Evolutionary conservation across 2,888 invertebrate genomes (phyloP).

Genomic region (Parochlus steinenii): DNA sequence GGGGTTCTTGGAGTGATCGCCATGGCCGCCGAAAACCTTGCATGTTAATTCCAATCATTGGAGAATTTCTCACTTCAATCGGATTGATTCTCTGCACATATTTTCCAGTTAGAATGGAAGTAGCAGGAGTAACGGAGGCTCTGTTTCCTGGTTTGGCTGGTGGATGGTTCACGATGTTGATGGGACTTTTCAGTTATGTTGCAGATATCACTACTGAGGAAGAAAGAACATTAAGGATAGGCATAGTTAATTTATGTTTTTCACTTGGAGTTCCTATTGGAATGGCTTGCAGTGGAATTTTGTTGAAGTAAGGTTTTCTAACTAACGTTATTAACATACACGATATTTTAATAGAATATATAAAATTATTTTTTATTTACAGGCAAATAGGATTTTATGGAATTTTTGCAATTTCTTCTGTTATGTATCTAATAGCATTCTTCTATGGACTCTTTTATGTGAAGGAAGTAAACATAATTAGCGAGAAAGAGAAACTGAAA

Average conservation of each 20-base stretch:
- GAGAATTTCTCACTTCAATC: constrained; percentile 34
- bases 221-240: constrained; percentile 42
- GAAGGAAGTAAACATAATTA: constrained; percentile 27
- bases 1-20: constrained; percentile 46
- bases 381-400: constrained; percentile 30
- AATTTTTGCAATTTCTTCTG: constrained; percentile 28
- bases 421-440: constrained; percentile 27
- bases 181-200: constrained; percentile 42
- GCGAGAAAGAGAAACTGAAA: constrained; percentile 23
- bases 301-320: constrained; percentile 2
- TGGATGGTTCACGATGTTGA: constrained; percentile 36
- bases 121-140: constrained; percentile 36
- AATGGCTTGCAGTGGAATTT: background rate
- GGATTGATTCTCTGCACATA: constrained; percentile 40
- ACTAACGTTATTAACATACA: constrained; percentile 19
- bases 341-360: too few relatives aligned
- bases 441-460: constrained; percentile 28
- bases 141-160: constrained; percentile 40
- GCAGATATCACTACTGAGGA: constrained; percentile 40
- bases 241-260: constrained; percentile 35
- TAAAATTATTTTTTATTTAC: constrained; percentile 17
- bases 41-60: constrained; percentile 37
- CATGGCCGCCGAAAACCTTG: constrained; percentile 38
- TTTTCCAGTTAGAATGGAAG: constrained; percentile 29
- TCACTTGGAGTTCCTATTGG: constrained; percentile 22